Evolutionary conservation across 2,888 invertebrate species (phyloP).

Genomic region (Morpho helenor): DNA sequence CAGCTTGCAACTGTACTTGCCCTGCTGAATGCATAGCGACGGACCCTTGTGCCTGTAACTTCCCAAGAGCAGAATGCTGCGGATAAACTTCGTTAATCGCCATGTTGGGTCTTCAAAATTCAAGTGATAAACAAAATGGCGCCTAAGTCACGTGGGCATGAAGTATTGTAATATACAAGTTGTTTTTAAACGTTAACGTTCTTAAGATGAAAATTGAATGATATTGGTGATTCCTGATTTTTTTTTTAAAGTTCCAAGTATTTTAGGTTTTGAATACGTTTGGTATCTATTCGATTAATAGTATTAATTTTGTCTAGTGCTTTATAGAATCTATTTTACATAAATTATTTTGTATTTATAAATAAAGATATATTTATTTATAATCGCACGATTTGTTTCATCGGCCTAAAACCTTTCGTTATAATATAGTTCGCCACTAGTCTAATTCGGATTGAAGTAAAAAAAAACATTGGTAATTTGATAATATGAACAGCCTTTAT

Average conservation of each 20-base stretch:
- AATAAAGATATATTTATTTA: too few relatives aligned
- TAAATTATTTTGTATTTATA: conserved; percentile 1
- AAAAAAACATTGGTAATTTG: conserved; percentile 2
- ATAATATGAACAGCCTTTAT: conserved; percentile 11
- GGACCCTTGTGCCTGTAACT: conserved; percentile 65
- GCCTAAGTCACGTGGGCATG: conserved; percentile 1
- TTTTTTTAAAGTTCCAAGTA: too few relatives aligned
- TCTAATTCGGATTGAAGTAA: background rate
- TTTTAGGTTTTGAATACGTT: too few relatives aligned
- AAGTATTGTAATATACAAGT: too few relatives aligned
- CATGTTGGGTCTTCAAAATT: conserved; percentile 49
- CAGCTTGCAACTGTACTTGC: conserved; percentile 64
- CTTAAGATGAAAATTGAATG: too few relatives aligned
- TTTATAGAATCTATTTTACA: conserved; percentile 7
- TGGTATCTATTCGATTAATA: background rate
- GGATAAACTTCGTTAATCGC: conserved; percentile 32
- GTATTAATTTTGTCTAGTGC: background rate
- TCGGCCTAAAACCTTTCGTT: too few relatives aligned
- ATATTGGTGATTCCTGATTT: too few relatives aligned
- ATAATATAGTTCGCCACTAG: too few relatives aligned
- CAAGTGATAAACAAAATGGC: conserved; percentile 34
- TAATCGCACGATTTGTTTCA: too few relatives aligned
- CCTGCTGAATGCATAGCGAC: conserved; percentile 62
- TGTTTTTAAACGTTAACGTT: too few relatives aligned
- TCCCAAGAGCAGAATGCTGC: conserved; percentile 64